Evolutionary conservation across 2,797 vertebrate species (phyloP).

Genomic region (Morelia viridis): DNA sequence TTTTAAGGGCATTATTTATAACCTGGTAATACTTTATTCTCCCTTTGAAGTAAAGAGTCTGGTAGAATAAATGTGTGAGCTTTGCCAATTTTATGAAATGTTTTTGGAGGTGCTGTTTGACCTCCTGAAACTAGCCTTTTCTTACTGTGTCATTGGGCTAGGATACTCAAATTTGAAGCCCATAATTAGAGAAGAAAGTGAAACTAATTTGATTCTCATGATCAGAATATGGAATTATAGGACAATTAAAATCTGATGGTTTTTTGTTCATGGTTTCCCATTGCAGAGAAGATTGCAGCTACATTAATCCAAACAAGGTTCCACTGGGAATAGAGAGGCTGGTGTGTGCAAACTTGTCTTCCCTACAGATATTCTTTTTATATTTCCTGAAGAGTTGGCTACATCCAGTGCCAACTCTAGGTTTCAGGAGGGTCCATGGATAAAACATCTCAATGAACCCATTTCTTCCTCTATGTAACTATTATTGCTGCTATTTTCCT

Average conservation of each 20-base stretch:
- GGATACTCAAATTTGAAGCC: background rate
- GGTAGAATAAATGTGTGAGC: background rate
- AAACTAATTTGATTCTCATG: background rate
- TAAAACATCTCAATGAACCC: background rate
- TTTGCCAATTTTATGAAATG: background rate
- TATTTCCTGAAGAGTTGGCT: background rate
- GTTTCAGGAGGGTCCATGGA: background rate
- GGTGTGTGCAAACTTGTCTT: background rate
- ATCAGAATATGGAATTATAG: no score
- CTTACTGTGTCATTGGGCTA: rapidly evolving
- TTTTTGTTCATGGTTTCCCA: background rate
- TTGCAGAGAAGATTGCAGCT: background rate
- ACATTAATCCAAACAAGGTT: background rate
- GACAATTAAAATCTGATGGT: background rate
- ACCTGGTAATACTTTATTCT: background rate
- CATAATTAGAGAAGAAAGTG: background rate
- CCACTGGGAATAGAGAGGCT: background rate
- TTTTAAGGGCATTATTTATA: constrained; percentile 25
- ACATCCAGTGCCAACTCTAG: background rate
- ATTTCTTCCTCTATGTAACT: background rate
- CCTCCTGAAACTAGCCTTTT: background rate
- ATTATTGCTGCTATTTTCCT: background rate
- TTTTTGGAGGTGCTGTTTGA: constrained; percentile 28
- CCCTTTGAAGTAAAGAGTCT: background rate
- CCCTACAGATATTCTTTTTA: background rate